Evolutionary conservation across 2,113 vertebrate genomes (phyloP).

Genomic region (Dasyurus viverrinus): DNA sequence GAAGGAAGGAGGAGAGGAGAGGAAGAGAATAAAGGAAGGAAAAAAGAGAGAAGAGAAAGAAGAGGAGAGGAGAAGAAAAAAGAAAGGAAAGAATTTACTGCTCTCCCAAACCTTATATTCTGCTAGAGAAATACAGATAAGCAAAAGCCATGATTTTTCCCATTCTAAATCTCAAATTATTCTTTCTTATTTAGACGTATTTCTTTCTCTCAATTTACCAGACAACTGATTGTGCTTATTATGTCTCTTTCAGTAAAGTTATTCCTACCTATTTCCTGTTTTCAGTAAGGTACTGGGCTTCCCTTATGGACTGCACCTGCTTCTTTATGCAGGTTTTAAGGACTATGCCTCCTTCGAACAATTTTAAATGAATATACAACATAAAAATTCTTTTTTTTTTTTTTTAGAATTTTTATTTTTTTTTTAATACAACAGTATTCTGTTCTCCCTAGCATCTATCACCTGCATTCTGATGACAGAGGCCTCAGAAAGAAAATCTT

Average conservation of each 20-base stretch:
- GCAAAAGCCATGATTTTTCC: neutral
- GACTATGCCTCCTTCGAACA: neutral
- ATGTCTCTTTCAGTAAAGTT: neutral
- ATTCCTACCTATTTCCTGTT: neutral
- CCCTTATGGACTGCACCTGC: neutral
- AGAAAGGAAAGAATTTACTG: neutral
- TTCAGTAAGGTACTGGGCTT: neutral
- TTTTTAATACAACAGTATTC: neutral
- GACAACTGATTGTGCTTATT: neutral
- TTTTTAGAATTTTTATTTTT: neutral
- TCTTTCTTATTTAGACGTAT: neutral
- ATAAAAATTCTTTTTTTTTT: too few relatives aligned
- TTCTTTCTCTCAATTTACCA: neutral
- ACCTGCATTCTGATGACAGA: constrained; percentile 15
- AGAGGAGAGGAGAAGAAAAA: neutral
- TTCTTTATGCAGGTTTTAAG: neutral
- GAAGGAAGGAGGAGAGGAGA: neutral
- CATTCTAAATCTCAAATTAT: neutral
- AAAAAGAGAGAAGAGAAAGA: neutral
- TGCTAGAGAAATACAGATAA: neutral
- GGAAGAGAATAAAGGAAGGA: too few relatives aligned
- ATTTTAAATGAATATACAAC: neutral
- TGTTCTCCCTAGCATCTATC: neutral
- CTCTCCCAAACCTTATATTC: neutral
- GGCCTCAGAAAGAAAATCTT: neutral